A percentile compares a stretch with the other conserved stretches of the same genome.
Conservation (phyloP, 2,888 invertebrate species). For the Frankliniella fusca region DNA sequence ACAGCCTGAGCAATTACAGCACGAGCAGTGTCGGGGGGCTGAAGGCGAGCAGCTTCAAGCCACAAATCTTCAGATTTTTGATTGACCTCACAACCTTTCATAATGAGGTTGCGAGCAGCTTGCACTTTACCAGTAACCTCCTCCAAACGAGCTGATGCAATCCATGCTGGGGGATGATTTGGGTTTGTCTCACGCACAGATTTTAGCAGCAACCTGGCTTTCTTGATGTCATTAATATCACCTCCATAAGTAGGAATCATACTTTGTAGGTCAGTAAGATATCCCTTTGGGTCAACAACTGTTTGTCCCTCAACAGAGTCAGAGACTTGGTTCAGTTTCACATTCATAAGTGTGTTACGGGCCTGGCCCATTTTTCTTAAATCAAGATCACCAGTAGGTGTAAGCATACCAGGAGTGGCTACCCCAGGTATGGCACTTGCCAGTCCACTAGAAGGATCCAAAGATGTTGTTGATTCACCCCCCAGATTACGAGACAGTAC, state of each 20-base stretch:
- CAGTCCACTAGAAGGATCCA: conserved; percentile 81
- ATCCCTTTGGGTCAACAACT: conserved; percentile 98
- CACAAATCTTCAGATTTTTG: conserved; percentile 95
- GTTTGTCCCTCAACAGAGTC: conserved; percentile 99
- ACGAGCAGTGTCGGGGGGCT: conserved; percentile 89
- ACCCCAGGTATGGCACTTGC: conserved; percentile 79
- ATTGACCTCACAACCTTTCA: conserved; percentile 97
- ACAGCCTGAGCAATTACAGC: conserved; percentile 97
- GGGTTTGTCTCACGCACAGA: conserved; percentile 97
- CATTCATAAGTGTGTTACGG: conserved; percentile 97
- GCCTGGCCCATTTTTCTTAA: conserved; percentile 98
- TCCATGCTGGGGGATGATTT: conserved; percentile 99
- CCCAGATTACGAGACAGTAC: conserved; percentile 82
- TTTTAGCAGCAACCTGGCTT: conserved; percentile 88
- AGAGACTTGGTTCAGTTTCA: conserved; percentile 89
- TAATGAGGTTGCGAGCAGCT: conserved; percentile 92
- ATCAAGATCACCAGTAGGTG: conserved; percentile 83
- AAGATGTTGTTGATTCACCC: conserved; percentile 69
- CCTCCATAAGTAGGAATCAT: conserved; percentile 99
- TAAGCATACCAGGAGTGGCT: conserved; percentile 77
- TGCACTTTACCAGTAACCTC: conserved; percentile 97
- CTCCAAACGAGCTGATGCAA: conserved; percentile 95
- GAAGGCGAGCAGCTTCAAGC: conserved; percentile 93
- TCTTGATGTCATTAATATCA: conserved; percentile 94
- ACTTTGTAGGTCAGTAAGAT: conserved; percentile 97